These are phyloP conservation scores for Coregonus clupeaformis DNA, from an alignment of 2,113 vertebrate species.

Conservation along the genomic window DNA sequence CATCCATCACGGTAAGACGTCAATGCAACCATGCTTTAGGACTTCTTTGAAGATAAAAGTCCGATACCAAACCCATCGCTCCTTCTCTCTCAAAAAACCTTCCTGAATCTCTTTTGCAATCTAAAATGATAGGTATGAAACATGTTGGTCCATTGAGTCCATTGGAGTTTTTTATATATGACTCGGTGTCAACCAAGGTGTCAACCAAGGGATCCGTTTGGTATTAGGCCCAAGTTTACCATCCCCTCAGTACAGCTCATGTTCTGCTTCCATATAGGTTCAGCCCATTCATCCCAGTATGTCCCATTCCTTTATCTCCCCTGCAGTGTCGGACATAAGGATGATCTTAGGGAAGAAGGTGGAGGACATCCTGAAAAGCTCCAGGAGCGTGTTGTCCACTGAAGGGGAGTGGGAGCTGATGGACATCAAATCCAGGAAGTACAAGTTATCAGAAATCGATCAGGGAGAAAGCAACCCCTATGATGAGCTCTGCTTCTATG, in stretches of 20 bases:
- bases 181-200: not conserved
- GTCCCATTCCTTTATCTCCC: not conserved
- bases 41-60: not conserved
- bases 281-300: not conserved
- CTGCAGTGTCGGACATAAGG: slow-evolving; percentile 53
- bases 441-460: not conserved
- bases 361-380: slow-evolving; percentile 35
- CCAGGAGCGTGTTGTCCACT: slow-evolving; percentile 56
- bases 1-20: slow-evolving; percentile 54
- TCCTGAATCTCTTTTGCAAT: not conserved
- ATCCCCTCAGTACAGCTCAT: not conserved
- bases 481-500: slow-evolving; percentile 53
- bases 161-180: not conserved
- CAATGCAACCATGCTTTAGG: not conserved
- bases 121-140: not conserved
- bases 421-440: slow-evolving; percentile 41
- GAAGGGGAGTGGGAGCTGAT: slow-evolving; percentile 74
- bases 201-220: not conserved
- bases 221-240: not conserved
- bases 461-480: fast-evolving
- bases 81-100: no score
- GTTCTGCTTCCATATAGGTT: not conserved
- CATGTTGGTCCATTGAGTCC: not conserved
- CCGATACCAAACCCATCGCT: no score
- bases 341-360: slow-evolving; percentile 25